Base-by-base conservation (phyloP, 2,797 vertebrate species). In the Apodemus agrarius region DNA sequence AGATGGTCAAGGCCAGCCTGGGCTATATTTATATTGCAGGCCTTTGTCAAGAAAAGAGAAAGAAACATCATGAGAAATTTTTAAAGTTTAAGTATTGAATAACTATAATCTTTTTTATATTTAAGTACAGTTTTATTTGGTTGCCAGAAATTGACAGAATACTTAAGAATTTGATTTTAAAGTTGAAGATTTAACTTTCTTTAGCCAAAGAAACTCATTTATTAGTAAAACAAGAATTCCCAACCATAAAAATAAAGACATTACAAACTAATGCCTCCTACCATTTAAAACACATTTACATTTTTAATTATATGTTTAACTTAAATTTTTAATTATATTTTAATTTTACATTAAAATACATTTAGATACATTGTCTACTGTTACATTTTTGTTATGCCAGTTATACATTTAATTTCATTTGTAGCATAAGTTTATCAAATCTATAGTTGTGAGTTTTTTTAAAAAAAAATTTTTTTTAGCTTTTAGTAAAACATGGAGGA, bases 401-500 rank as follows among this genome's bases (percentile, higher is more conserved):
- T 72, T 87, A 85, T 79, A 79, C 80, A 72, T 87, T 97, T 95
- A 37, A 76, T 86, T 89, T 89, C 57, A 90, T 57, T 26, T 76
- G 2, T 83, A 92, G 37, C 34, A 82, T 92, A 90, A 86, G 61
- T 94, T 95, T 81, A 86, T 74, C 94, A 81, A 91, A 93, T 94
- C 81, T 52, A 1, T 95, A 81, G 79, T 90, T 96, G 85, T 78
- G 97, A 93, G 40, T 34, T 40, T 67, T 22, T 49, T 63, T 29
- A 4, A n/a, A 85, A 97, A 37, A 92, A 97, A 59, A 90, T 11
- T 89, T 92, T 72, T 98, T 98, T 72, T 98, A 99, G 99, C 98
- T 99, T 95, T 98, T 99, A 96, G 99, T 99, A 98, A 99, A 99
- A 98, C 99, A 99, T 97, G 99, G 99, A 96, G 99, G 99, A 72